These are phyloP conservation scores for Coturnix japonica DNA, from an alignment of 2,113 vertebrate genomes.

Conservation along the genomic window DNA sequence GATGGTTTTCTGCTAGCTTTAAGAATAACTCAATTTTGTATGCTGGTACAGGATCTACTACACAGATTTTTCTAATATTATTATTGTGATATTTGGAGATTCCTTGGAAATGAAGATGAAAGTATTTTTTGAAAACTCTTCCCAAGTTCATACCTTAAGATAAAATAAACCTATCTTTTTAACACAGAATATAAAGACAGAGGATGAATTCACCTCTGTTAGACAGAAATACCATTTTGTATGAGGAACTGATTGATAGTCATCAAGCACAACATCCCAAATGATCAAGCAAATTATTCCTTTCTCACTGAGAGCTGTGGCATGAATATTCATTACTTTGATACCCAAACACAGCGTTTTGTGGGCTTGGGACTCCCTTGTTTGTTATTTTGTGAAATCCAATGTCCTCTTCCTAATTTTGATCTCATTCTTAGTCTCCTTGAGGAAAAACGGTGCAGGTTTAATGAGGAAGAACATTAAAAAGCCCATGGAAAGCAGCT, in stretches of 20 bases:
- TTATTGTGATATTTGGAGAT: neutral
- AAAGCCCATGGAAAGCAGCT: conserved; percentile 32
- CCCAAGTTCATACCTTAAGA: neutral
- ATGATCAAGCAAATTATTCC: neutral
- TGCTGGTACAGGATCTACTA: neutral
- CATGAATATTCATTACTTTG: neutral
- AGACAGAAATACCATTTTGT: neutral
- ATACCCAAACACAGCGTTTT: neutral
- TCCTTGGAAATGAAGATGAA: neutral
- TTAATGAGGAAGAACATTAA: neutral
- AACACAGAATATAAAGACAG: neutral
- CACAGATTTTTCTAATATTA: too few relatives aligned
- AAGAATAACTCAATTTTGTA: neutral
- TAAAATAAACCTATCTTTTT: neutral
- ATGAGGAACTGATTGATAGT: neutral
- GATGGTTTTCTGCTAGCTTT: neutral
- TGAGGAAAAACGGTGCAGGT: neutral
- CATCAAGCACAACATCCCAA: conserved; percentile 21
- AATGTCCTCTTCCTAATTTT: neutral
- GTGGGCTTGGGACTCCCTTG: neutral
- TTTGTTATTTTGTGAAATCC: neutral
- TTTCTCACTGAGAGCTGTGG: neutral
- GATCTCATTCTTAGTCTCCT: neutral
- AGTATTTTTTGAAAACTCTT: neutral
- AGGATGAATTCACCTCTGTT: neutral